A percentile compares a stretch with the other conserved stretches of the same genome.
phyloP scores from a whole-genome alignment of 1,140 invertebrate species.

The Marisa cornuarietis region DNA sequence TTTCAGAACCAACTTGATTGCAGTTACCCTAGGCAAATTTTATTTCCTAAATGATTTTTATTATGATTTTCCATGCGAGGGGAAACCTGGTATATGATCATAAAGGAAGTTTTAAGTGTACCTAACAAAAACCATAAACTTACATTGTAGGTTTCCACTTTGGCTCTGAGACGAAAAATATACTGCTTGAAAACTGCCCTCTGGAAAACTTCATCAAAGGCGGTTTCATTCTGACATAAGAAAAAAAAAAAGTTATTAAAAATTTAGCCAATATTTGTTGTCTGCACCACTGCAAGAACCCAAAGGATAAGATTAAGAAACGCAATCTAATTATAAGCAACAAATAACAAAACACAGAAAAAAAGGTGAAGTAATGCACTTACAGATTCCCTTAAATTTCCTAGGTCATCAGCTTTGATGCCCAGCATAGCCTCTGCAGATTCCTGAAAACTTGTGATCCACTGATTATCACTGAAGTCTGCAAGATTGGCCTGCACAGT shows the following conservation, averaged over 20 bases:
- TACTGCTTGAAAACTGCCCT: conserved; percentile 82
- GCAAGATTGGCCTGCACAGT: conserved; percentile 77
- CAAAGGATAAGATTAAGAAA: no score
- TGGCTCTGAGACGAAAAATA: conserved; percentile 83
- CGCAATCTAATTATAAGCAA: no score
- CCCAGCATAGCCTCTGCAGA: conserved; percentile 84
- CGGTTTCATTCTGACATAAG: conserved; percentile 58
- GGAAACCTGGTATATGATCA: background rate
- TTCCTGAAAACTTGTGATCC: conserved; percentile 91
- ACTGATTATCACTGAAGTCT: conserved; percentile 83
- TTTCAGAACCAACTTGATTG: no score
- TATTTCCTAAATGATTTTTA: no score
- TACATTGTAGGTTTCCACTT: conserved; percentile 89
- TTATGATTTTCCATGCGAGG: background rate
- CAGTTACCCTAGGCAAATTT: no score
- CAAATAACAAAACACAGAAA: no score
- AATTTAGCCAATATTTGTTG: no score
- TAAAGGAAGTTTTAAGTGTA: no score
- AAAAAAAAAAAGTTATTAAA: conserved; percentile 24
- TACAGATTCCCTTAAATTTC: conserved; percentile 56
- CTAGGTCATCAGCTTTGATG: conserved; percentile 79
- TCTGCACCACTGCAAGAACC: no score
- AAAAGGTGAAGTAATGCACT: conserved; percentile 3
- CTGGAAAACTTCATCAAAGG: conserved; percentile 74
- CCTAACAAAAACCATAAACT: conserved; percentile 25